Percentiles rank a stretch among this genome's conserved stretches.
Conservation (phyloP, 2,113 vertebrate genomes). For the Sterrhoptilus dennistouni region DNA sequence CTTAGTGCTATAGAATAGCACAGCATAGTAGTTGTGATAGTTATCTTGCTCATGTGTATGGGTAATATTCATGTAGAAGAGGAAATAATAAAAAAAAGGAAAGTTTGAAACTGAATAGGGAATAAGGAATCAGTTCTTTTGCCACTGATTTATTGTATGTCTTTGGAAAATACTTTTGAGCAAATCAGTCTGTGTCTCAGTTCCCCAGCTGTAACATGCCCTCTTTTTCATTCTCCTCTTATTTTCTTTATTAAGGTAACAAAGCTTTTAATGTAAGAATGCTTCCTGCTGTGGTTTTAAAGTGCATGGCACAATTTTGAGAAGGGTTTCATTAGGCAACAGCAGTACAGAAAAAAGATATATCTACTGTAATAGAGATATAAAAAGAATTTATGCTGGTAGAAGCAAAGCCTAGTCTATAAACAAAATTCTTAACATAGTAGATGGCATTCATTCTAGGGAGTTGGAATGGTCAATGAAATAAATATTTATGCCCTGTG, state of each 20-base stretch:
- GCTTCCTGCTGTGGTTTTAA: background rate
- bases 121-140: background rate
- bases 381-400: background rate
- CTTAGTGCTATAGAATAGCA: background rate
- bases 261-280: background rate
- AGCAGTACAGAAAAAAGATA: background rate
- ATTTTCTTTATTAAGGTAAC: background rate
- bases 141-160: background rate
- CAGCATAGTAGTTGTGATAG: background rate
- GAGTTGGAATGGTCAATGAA: background rate
- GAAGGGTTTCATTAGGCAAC: background rate
- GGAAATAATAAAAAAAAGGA: background rate
- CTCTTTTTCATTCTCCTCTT: background rate
- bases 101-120: background rate
- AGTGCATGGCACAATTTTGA: background rate
- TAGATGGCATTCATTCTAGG: background rate
- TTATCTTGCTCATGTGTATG: background rate
- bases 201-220: background rate
- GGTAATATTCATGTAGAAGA: background rate
- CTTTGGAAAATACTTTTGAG: slow-evolving; percentile 1
- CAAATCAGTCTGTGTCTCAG: background rate
- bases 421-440: background rate
- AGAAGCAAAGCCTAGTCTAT: background rate
- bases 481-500: slow-evolving; percentile 1
- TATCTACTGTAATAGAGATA: background rate